phyloP scores from a whole-genome alignment of 2,888 invertebrate genomes.

The Polymixis flavicincta region DNA sequence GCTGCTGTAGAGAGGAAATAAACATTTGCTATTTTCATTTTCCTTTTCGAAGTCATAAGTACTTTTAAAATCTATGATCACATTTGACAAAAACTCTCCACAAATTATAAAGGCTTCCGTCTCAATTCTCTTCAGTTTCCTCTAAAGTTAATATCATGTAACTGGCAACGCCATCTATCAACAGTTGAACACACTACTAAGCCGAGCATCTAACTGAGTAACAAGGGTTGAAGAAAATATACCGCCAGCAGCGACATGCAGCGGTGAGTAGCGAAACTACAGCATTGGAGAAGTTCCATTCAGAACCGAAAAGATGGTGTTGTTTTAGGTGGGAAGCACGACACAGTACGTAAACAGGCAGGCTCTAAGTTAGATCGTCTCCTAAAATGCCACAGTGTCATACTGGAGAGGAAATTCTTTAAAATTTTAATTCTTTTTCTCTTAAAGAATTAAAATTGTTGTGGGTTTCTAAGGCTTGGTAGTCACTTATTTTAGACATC shows the following conservation, averaged over 20 bases:
- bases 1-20: background rate
- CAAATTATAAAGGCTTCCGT: background rate
- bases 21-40: background rate
- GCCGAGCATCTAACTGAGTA: background rate
- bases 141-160: background rate
- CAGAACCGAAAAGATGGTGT: constrained; percentile 38
- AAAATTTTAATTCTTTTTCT: no score
- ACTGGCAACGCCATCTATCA: constrained; percentile 45
- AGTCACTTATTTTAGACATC: no score
- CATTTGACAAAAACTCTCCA: background rate
- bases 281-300: constrained; percentile 8
- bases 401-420: background rate
- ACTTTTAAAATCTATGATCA: background rate
- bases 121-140: background rate
- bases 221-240: constrained; percentile 31
- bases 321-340: background rate
- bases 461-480: background rate
- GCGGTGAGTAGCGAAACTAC: constrained; percentile 66
- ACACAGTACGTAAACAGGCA: background rate
- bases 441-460: no score
- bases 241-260: constrained; percentile 30
- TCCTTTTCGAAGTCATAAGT: background rate
- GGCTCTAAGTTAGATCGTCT: background rate
- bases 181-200: background rate
- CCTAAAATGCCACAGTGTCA: background rate